Evolutionary conservation across 2,888 invertebrate genomes (phyloP), one percentile per base, ranked within the genome.

Genomic region (Elegia similella): DNA sequence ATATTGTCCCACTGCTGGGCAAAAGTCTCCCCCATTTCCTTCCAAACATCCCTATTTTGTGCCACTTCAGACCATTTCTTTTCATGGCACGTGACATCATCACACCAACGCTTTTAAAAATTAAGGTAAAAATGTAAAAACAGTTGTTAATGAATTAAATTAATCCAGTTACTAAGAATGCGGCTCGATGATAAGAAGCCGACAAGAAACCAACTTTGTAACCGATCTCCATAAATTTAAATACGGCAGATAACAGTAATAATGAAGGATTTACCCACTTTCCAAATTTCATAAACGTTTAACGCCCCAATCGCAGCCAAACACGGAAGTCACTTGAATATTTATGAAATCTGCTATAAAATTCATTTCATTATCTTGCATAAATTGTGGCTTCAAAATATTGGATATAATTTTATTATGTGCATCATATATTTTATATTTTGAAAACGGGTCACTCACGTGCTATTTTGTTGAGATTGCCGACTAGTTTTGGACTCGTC

Each of bases 311-410:
- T 61, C 58, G 58, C 52, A 55, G 47, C 66, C 69, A 69, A 73
- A 73, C 75, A 75, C 70, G 73, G 69, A 78, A 84, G 71, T 65
- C 59, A 66, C 68, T 77, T 87, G 80, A 86, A 87, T 87, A 86
- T 86, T 87, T 78, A 87, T 84, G 76, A 78, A 76, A 78, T 75
- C 62, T 72, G 73, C 73, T 75, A 78, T 82, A 76, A 82, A 85
- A 82, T 78, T 78, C 71, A 81, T 78, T 82, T 84, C 76, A 80
- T 80, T 80, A 80, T 75, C 63, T 70, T 57, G 64, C 64, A 76
- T 76, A 81, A 79, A 72, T 73, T 70, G 72, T 76, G 73, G 73
- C 72, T 72, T 77, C 75, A 76, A 76, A 81, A 80, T 81, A 78
- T 70, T 69, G 82, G 5, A 13, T 61, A 69, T 67, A 61, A 73